A percentile compares a stretch with the other conserved stretches of the same genome.
Conservation (phyloP, 2,113 vertebrate genomes). For the Ptilonorhynchus violaceus region DNA sequence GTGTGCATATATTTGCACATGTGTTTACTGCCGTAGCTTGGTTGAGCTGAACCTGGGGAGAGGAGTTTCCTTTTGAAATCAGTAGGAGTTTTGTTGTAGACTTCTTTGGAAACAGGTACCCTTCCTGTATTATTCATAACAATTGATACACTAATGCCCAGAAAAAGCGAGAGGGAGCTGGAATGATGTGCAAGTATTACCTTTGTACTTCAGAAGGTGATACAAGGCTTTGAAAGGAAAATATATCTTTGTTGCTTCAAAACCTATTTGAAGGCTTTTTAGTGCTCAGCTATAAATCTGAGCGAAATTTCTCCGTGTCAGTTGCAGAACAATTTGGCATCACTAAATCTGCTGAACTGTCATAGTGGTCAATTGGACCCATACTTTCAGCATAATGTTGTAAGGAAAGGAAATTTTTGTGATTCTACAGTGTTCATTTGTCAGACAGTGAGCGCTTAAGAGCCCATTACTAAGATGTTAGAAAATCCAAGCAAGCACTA, state of each 20-base stretch:
- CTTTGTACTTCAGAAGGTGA: not conserved
- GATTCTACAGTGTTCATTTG: not conserved
- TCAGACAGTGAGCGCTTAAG: not conserved
- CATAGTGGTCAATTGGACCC: not conserved
- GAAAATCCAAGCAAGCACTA: not conserved
- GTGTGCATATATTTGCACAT: not conserved
- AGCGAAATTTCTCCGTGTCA: not conserved
- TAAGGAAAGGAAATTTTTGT: not conserved
- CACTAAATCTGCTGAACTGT: not conserved
- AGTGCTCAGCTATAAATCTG: not conserved
- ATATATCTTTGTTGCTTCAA: not conserved
- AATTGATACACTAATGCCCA: not conserved
- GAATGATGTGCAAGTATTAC: not conserved
- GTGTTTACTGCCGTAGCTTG: not conserved
- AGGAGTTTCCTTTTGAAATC: not conserved
- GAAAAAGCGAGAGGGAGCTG: not conserved
- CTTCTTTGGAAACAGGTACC: not conserved
- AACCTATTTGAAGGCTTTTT: not conserved
- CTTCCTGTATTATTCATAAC: not conserved
- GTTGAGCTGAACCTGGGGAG: not conserved
- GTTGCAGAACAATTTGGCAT: not conserved
- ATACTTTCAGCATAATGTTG: not conserved
- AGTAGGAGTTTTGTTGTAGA: not conserved
- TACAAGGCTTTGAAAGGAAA: not conserved
- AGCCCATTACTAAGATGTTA: not conserved